phyloP scores from a whole-genome alignment of 2,113 vertebrate genomes.

The Hippocampus guttulatus region DNA sequence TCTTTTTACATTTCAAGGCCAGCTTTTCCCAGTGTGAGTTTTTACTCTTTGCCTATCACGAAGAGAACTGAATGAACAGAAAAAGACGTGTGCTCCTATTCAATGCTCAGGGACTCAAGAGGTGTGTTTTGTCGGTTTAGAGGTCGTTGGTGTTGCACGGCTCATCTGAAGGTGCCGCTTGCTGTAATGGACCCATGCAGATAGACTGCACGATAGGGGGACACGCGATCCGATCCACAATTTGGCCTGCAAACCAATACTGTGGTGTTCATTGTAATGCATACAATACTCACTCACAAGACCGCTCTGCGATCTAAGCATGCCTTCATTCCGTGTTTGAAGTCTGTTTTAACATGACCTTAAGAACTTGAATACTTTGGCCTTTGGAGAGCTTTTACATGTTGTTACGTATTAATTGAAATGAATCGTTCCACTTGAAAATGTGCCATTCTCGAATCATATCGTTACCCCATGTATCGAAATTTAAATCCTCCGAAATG shows the following conservation, averaged over 20 bases:
- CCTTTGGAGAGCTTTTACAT: no score
- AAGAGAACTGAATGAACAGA: conserved; percentile 47
- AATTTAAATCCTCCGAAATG: no score
- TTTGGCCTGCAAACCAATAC: conserved; percentile 58
- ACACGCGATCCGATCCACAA: conserved; percentile 58
- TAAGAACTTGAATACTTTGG: neutral
- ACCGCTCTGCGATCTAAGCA: conserved; percentile 37
- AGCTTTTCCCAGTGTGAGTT: conserved; percentile 30
- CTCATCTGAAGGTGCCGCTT: conserved; percentile 57
- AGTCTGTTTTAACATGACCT: neutral
- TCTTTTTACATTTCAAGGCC: conserved; percentile 58
- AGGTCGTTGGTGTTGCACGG: conserved; percentile 38
- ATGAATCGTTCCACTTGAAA: neutral
- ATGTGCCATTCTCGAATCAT: no score
- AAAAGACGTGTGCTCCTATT: conserved; percentile 37
- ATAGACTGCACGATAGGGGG: conserved; percentile 61
- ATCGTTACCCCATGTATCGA: no score
- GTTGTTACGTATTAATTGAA: neutral
- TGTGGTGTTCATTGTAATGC: conserved; percentile 41
- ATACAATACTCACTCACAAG: conserved; percentile 55
- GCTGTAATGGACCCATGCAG: conserved; percentile 68
- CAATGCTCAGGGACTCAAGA: conserved; percentile 36
- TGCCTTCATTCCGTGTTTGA: neutral
- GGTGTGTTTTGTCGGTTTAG: conserved; percentile 27
- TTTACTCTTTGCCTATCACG: conserved; percentile 28